Percentiles rank a stretch among this genome's conserved stretches.
phyloP scores from a whole-genome alignment of 2,888 invertebrate genomes.

The Hypselothyrea guttata region DNA sequence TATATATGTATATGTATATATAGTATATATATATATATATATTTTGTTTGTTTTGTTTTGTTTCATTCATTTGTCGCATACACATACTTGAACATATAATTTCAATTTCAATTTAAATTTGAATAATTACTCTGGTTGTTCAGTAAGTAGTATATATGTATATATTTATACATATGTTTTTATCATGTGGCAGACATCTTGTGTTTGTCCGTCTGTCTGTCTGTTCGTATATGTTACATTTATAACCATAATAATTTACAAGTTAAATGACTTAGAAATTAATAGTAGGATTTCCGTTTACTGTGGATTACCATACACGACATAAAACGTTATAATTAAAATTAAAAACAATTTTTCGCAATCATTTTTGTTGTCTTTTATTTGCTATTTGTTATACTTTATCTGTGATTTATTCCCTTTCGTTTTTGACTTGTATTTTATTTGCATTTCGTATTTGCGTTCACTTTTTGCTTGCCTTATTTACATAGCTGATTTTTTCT shows the following conservation, averaged over 20 bases:
- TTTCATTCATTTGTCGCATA: slow-evolving; percentile 48
- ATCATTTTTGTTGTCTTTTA: slow-evolving; percentile 20
- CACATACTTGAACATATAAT: slow-evolving; percentile 32
- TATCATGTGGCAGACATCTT: too few species aligned
- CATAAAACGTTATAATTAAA: slow-evolving; percentile 75
- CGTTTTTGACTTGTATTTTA: slow-evolving; percentile 14
- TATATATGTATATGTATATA: slow-evolving; percentile 52
- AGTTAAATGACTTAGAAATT: slow-evolving; percentile 77
- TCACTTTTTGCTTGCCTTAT: slow-evolving; percentile 51
- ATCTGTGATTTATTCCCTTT: too few species aligned
- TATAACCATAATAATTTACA: slow-evolving; percentile 76
- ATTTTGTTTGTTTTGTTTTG: slow-evolving; percentile 25
- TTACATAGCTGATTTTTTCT: slow-evolving; percentile 60
- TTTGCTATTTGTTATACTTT: slow-evolving; percentile 11
- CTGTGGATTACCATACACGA: slow-evolving; percentile 65
- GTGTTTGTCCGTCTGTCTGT: slow-evolving; percentile 14
- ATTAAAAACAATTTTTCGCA: slow-evolving; percentile 59
- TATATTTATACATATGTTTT: slow-evolving; percentile 38
- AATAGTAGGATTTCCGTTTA: slow-evolving; percentile 67
- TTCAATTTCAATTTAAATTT: slow-evolving; percentile 45
- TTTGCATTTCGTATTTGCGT: slow-evolving; percentile 9
- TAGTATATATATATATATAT: slow-evolving; percentile 37
- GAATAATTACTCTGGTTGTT: slow-evolving; percentile 46
- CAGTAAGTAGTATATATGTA: slow-evolving; percentile 45
- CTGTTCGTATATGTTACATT: slow-evolving; percentile 57